These are phyloP conservation scores for Ichneumoninae sp. DNA, from an alignment of 2,888 invertebrate genomes.

Conservation along the genomic window DNA sequence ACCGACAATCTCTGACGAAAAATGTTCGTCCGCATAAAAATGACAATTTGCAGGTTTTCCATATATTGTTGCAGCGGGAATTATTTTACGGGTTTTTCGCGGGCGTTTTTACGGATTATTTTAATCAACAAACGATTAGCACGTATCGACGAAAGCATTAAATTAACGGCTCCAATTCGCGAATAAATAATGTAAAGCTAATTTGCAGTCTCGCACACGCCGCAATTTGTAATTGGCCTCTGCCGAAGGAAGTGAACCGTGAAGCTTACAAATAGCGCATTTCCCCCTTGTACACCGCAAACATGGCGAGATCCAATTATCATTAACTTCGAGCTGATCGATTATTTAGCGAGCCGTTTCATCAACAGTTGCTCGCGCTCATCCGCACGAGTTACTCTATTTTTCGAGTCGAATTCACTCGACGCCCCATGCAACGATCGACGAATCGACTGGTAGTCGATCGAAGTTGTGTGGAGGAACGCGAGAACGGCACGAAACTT, in stretches of 20 bases:
- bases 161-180: not conserved
- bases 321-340: constrained; percentile 8
- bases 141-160: not conserved
- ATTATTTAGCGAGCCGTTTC: constrained; percentile 8
- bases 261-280: constrained; percentile 11
- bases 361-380: constrained; percentile 8
- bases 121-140: not conserved
- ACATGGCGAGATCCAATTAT: not conserved
- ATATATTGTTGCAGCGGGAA: not conserved
- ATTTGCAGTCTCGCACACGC: not conserved
- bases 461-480: not conserved
- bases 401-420: not conserved
- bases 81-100: not conserved
- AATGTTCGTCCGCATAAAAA: not conserved
- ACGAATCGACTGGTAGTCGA: not conserved
- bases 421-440: not conserved
- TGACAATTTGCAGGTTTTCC: not conserved
- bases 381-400: not conserved
- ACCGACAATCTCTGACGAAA: not conserved
- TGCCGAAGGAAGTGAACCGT: not conserved
- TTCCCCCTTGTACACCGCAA: not conserved
- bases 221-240: not conserved
- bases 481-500: not conserved
- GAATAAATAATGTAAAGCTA: not conserved
- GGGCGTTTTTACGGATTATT: not conserved